Percentiles rank a stretch among this genome's conserved stretches.
Evolutionary conservation across 2,113 vertebrate species (phyloP).

Genomic region (Antechinus flavipes): DNA sequence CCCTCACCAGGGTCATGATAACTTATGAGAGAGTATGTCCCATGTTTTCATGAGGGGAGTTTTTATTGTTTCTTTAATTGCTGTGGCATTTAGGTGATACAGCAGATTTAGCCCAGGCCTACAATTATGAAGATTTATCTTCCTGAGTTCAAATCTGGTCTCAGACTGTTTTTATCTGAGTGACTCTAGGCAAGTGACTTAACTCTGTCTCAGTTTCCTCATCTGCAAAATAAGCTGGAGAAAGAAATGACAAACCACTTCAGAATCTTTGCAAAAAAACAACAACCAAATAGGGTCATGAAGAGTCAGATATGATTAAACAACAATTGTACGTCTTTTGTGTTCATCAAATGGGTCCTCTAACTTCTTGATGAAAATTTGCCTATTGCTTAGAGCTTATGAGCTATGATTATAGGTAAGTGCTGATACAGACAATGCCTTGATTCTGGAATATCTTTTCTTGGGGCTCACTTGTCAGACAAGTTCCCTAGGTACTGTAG

Average conservation of each 20-base stretch:
- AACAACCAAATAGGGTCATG: background rate
- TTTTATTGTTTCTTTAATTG: background rate
- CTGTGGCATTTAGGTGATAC: background rate
- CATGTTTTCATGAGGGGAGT: background rate
- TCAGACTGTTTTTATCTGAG: background rate
- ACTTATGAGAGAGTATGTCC: background rate
- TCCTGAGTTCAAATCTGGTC: background rate
- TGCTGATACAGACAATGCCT: background rate
- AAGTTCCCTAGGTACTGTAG: background rate
- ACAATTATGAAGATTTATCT: background rate
- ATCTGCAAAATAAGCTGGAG: background rate
- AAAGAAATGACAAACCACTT: background rate
- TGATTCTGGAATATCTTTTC: background rate
- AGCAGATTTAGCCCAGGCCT: background rate
- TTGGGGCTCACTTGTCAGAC: background rate
- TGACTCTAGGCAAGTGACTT: background rate
- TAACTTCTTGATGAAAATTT: background rate
- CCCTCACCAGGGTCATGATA: background rate
- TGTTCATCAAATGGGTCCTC: no score
- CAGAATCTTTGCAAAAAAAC: background rate
- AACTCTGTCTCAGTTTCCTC: background rate
- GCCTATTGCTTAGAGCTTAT: background rate
- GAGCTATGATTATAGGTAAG: background rate
- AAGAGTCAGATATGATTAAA: background rate
- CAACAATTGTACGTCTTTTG: no score